Evolutionary conservation across 64 coral and sea anemone genomes (phyloP), one percentile per base, ranked within the genome.

Genomic region (Montipora sp.): DNA sequence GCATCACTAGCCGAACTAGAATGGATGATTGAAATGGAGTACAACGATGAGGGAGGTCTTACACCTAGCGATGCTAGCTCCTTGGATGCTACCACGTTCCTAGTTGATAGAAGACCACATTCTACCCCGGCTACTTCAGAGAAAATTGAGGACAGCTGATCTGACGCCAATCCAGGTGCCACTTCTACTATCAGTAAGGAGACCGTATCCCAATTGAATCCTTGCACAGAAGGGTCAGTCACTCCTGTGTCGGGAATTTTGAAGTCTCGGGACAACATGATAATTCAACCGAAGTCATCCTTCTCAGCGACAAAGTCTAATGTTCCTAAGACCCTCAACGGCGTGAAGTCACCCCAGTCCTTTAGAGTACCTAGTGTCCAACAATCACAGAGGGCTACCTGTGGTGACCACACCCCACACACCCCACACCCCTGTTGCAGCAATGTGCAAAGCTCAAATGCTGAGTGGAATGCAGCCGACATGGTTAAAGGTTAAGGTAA

Each of bases 391-490:
- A 27, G 0, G 8, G 74, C 7, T 19, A 7, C 20, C 1, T 12
- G 43, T 15, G n/a, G 14, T 1, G 53, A n/a, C 5, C 48, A 27
- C 19, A 11, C 78, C 15, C 78, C 78, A 7, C 24, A 24, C 24
- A 24, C 24, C 24, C 24, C 24, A 24, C 24, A 24, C 24, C 22
- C 78, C 4, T 19, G 72, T 75, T 24, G 75, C 76, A 5, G 45
- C 74, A 20, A 80, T 90, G 57, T 80, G 77, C 61, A 90, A 90
- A 14, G 78, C 76, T 45, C 76, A 90, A 22, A 23, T 80, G 5
- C 49, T 90, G 1, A 80, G 77, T 66, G 87, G 74, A 18, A 89
- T 78, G 7, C 58, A 47, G 76, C 75, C 75, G 8, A 89, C 87
- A 11, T 1, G 24, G 24, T 24, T 24, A 24, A 24, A 24, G 24